A percentile compares a stretch with the other conserved stretches of the same genome.
phyloP scores from a whole-genome alignment of 1,140 invertebrate species.

The Heliconius himera region DNA sequence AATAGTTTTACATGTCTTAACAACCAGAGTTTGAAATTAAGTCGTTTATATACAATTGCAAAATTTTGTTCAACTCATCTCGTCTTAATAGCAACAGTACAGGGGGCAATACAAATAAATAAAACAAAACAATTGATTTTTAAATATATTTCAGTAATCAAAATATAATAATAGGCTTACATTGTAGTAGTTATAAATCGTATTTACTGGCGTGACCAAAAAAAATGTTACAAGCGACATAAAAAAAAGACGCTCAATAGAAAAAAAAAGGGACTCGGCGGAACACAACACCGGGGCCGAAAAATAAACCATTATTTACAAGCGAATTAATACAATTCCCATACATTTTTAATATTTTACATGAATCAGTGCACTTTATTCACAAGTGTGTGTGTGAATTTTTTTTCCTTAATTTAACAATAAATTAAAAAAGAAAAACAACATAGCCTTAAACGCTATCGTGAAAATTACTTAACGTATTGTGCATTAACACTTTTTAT shows the following conservation, averaged over 20 bases:
- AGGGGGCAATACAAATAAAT: constrained; percentile 35
- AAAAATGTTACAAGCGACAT: constrained; percentile 43
- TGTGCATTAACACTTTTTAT: constrained; percentile 51
- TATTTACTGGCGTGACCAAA: constrained; percentile 60
- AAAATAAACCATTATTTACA: constrained; percentile 60
- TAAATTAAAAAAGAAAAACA: constrained; percentile 59
- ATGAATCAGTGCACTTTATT: constrained; percentile 71
- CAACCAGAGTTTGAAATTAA: no score
- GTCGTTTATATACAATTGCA: no score
- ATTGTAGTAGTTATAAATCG: constrained; percentile 79
- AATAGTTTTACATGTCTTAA: no score
- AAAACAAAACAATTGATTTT: constrained; percentile 66
- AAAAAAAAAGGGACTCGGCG: constrained; percentile 37
- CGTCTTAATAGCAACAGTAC: no score
- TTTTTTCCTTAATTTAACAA: constrained; percentile 49
- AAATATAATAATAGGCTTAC: constrained; percentile 82
- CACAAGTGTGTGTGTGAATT: constrained; percentile 58
- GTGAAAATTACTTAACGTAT: constrained; percentile 64
- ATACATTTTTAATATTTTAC: constrained; percentile 65
- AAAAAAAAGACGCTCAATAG: constrained; percentile 43
- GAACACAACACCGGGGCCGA: constrained; percentile 43
- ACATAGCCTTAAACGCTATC: constrained; percentile 52
- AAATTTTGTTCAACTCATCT: no score
- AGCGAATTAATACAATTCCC: constrained; percentile 63
- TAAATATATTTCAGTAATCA: constrained; percentile 81